These are phyloP conservation scores for Cardinalis cardinalis DNA, from an alignment of 2,113 vertebrate genomes.

Conservation along the genomic window DNA sequence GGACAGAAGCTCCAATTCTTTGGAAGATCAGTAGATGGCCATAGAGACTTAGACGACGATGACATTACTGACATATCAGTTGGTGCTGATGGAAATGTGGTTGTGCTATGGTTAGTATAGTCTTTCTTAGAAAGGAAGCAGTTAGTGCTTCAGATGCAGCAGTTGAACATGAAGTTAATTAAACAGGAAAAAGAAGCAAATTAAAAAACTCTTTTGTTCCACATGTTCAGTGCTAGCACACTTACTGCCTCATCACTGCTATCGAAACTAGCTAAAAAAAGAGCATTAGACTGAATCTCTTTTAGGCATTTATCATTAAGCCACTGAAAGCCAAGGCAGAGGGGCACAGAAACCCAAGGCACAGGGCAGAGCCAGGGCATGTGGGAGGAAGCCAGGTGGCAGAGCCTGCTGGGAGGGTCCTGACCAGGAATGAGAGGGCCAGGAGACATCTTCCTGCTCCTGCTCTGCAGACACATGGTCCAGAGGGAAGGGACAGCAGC, in stretches of 20 bases:
- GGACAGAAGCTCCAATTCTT: conserved; percentile 81
- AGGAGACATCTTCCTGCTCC: not conserved
- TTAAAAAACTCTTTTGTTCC: not conserved
- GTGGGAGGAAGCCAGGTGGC: fast-evolving
- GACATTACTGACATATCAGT: conserved; percentile 84
- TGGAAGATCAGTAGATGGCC: conserved; percentile 86
- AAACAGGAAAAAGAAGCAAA: not conserved
- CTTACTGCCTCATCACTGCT: not conserved
- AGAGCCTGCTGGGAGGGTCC: not conserved
- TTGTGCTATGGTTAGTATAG: conserved; percentile 87
- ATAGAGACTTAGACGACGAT: conserved; percentile 84
- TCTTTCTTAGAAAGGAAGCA: not conserved
- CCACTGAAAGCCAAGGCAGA: not conserved
- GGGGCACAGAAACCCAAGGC: no score
- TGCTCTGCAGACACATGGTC: not conserved
- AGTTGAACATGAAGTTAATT: not conserved
- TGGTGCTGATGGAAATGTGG: conserved; percentile 85
- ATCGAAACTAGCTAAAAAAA: not conserved
- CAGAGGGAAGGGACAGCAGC: not conserved
- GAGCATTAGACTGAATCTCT: not conserved
- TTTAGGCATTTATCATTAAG: not conserved
- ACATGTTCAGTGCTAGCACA: not conserved
- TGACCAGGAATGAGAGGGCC: not conserved
- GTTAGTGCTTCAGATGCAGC: not conserved
- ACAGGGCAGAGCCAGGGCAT: not conserved